Evolutionary conservation across 2,113 vertebrate genomes (phyloP), one percentile per base, ranked within the genome.

Genomic region (Neolamprologus tretocephalus): DNA sequence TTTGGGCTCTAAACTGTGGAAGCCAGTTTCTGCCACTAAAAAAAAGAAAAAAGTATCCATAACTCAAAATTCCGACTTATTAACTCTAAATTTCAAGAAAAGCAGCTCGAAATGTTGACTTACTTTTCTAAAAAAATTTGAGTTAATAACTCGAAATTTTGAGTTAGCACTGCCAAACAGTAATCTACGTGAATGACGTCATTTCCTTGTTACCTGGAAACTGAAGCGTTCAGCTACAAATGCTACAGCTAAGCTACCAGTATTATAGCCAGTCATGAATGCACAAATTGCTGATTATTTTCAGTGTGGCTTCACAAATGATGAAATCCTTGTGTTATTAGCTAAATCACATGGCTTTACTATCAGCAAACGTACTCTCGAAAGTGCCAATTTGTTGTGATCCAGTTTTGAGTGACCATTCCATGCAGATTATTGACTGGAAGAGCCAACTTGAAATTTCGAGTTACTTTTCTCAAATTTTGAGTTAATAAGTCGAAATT

Each of bases 311-410:
- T 58, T 58, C 55, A 28, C 26, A 58, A 9, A 58, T 58, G 13
- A 58, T 58, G 55, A 58, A 58, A 58, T 28, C 26, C 8, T 58
- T 28, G 55, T 58, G 26, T 58, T 58, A 58, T 28, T 58, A 28
- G 55, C 23, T 28, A 8, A 58, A 58, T 58, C 26, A 31, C 13
- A 58, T 17, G 26, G 14, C 26, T 17, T 58, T 58, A 58, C 55
- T 16, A 58, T 58, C 55, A 58, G 55, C 55, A 58, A 58, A 28
- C 5, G 8, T 58, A 58, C 8, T 58, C 26, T 28, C 1, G 3
- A 58, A 58, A 58, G 55, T 58, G 55, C 14, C 55, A 58, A 58
- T 58, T 58, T 58, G 55, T 58, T 58, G 55, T 31, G 55, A 58
- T 58, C 14, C 26, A 31, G 55, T 58, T 58, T 58, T 58, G 26